Conservation (phyloP, 2,797 vertebrate species). For the Anabacerthia variegaticeps region DNA sequence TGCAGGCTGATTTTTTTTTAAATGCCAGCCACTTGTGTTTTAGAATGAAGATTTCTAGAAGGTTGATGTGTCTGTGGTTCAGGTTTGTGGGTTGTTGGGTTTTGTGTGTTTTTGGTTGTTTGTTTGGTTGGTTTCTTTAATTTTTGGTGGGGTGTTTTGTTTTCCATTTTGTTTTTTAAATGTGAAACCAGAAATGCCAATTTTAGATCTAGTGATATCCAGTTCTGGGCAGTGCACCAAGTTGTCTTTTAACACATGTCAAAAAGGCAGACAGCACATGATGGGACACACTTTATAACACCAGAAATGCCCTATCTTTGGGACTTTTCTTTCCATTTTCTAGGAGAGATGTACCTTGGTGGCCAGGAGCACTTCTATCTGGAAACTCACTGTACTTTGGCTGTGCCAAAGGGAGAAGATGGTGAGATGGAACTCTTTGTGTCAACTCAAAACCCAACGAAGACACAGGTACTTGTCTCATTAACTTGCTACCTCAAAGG, state of each 20-base stretch:
- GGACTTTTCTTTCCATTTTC: neutral
- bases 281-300: neutral
- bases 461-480: slow-evolving; percentile 79
- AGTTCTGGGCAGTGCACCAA: neutral
- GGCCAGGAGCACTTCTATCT: slow-evolving; percentile 98
- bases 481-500: neutral
- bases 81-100: neutral
- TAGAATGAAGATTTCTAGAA: neutral
- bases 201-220: neutral
- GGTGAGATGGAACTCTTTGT: slow-evolving; percentile 94
- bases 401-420: slow-evolving; percentile 88
- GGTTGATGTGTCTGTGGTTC: neutral
- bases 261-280: neutral
- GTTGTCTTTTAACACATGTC: neutral
- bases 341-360: slow-evolving; percentile 91
- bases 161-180: neutral
- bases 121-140: too few relatives aligned
- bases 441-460: slow-evolving; percentile 86
- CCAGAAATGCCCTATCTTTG: neutral
- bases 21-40: neutral
- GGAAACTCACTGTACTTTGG: slow-evolving; percentile 90
- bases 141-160: neutral
- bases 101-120: neutral
- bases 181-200: neutral
- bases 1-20: neutral